phyloP scores from a whole-genome alignment of 2,888 invertebrate genomes.

The Tricholauxania praeusta region DNA sequence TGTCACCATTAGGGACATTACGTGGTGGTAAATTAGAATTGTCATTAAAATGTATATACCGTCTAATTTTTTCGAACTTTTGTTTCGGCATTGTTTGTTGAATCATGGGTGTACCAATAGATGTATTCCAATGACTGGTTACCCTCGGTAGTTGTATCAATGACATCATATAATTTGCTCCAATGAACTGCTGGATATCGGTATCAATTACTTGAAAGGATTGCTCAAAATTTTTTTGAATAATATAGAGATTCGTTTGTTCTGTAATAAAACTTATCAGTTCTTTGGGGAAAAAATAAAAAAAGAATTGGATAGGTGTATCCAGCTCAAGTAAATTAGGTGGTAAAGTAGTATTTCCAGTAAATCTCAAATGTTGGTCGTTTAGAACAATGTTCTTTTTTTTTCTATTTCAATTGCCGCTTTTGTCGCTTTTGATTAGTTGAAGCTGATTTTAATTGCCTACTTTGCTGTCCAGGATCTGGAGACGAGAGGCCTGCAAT shows the following conservation, averaged over 20 bases:
- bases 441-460: too few species aligned
- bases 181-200: slow-evolving; percentile 11
- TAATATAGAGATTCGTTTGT: slow-evolving; percentile 34
- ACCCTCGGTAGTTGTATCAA: slow-evolving; percentile 39
- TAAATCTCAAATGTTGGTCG: slow-evolving; percentile 24
- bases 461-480: too few species aligned
- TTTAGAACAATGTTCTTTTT: slow-evolving; percentile 30
- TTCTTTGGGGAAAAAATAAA: slow-evolving; percentile 31
- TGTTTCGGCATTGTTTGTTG: background rate
- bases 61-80: slow-evolving; percentile 33
- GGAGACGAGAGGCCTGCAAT: too few species aligned
- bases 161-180: slow-evolving; percentile 36
- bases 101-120: slow-evolving; percentile 37
- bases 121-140: slow-evolving; percentile 38
- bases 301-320: slow-evolving; percentile 34
- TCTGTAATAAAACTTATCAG: slow-evolving; percentile 23
- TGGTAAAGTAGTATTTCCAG: slow-evolving; percentile 24
- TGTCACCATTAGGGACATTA: slow-evolving; percentile 35
- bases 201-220: slow-evolving; percentile 36
- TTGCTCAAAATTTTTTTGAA: slow-evolving; percentile 33
- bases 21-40: slow-evolving; percentile 17
- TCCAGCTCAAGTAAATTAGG: slow-evolving; percentile 31
- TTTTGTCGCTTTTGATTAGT: too few species aligned
- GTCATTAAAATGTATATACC: slow-evolving; percentile 10
- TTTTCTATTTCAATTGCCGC: background rate